Conservation (phyloP, 2,888 invertebrate genomes). For the Merodon equestris region DNA sequence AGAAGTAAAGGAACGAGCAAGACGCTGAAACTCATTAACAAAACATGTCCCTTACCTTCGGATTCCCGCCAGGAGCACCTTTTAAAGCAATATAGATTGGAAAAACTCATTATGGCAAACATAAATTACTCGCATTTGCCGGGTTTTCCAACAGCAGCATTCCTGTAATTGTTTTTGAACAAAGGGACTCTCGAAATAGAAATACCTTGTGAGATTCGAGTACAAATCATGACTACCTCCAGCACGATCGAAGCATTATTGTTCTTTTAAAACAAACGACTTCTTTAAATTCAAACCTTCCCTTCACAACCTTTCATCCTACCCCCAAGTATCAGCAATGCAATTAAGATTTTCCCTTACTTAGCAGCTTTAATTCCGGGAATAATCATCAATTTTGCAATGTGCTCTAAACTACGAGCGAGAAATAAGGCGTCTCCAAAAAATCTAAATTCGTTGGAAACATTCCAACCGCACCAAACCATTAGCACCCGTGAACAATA, state of each 20-base stretch:
- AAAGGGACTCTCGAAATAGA: too few species aligned
- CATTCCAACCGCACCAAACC: slow-evolving; percentile 60
- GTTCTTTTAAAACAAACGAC: slow-evolving; percentile 28
- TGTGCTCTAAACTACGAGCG: slow-evolving; percentile 40
- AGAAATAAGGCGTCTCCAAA: slow-evolving; percentile 19
- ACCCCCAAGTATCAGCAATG: slow-evolving; percentile 46
- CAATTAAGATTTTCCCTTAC: slow-evolving; percentile 59
- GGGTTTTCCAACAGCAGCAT: too few species aligned
- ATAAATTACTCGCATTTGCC: too few species aligned
- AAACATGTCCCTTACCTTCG: too few species aligned
- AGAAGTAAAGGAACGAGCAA: too few species aligned
- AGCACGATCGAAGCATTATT: slow-evolving; percentile 21
- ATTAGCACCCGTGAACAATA: slow-evolving; percentile 62
- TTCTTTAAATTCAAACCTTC: neutral
- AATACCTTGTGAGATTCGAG: too few species aligned
- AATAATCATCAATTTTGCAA: slow-evolving; percentile 64
- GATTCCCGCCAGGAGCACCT: too few species aligned
- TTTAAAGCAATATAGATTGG: too few species aligned
- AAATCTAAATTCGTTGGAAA: slow-evolving; percentile 51
- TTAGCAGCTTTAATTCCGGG: slow-evolving; percentile 52
- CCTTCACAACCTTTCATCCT: slow-evolving; percentile 19
- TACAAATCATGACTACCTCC: too few species aligned
- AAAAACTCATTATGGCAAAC: too few species aligned
- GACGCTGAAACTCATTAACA: too few species aligned
- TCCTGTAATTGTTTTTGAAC: too few species aligned